Conservation (phyloP, 2,797 vertebrate genomes). For the Sebastes goodei region DNA sequence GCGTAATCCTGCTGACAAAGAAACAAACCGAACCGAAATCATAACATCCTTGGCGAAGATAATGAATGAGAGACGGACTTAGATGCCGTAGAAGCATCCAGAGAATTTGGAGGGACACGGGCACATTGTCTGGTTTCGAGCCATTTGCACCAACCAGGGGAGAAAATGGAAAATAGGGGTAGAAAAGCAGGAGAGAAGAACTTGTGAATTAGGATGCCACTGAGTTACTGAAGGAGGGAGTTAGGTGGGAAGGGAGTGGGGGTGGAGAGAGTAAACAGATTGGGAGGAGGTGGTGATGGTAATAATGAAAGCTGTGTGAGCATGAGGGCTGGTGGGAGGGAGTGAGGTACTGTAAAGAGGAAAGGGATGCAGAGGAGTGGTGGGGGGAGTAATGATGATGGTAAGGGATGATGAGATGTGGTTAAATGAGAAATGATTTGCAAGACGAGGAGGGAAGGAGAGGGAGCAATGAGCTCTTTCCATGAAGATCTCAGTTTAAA, state of each 20-base stretch:
- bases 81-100: neutral
- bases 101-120: neutral
- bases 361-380: slow-evolving; percentile 30
- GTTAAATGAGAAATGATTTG: slow-evolving; percentile 69
- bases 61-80: slow-evolving; percentile 10
- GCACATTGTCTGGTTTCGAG: slow-evolving; percentile 19
- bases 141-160: slow-evolving; percentile 34
- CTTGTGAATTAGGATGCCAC: slow-evolving; percentile 54
- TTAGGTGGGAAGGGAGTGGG: slow-evolving; percentile 37
- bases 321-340: slow-evolving; percentile 41
- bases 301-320: slow-evolving; percentile 71
- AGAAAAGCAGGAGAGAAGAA: slow-evolving; percentile 29
- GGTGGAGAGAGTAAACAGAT: slow-evolving; percentile 69
- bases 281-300: slow-evolving; percentile 69
- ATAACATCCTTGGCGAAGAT: neutral
- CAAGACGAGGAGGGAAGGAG: slow-evolving; percentile 39
- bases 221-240: slow-evolving; percentile 37
- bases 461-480: slow-evolving; percentile 36
- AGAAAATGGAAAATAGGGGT: slow-evolving; percentile 37
- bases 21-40: neutral
- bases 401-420: slow-evolving; percentile 51
- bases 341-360: slow-evolving; percentile 40
- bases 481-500: slow-evolving; percentile 48
- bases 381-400: slow-evolving; percentile 54
- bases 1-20: neutral